Base-by-base conservation (phyloP, 2,888 invertebrate species). In the Achlya flavicornis region DNA sequence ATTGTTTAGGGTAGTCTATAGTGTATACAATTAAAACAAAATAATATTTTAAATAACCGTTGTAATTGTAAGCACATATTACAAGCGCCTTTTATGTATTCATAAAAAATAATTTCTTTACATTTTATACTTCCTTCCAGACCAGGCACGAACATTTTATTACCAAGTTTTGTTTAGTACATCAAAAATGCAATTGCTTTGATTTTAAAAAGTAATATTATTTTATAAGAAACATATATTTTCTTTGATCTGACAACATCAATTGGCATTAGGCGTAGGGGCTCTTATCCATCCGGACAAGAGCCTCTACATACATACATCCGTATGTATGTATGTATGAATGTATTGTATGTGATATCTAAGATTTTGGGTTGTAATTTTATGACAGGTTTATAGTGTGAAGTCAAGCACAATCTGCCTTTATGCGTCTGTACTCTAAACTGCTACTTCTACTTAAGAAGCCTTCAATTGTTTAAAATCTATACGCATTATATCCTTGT, bases 141-240 rank as follows among this genome's bases (percentile, higher is more conserved):
- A 53, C 16, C 53, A 53, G 53, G 53, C 61, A 35, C 58, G 57
- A 38, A 26, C 59, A 60, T 35, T 46, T 58, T 53, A 53, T 53
- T 53, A 53, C 53, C 53, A 53, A 53, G 53, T 53, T 53, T 48
- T 53, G 12, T 53, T n/a, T n/a, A 53, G 53, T 53, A 53, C 48
- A 19, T 53, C 53, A 19, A 46, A 46, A 46, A 19, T 19, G 19
- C 8, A 6, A 19, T 8, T 53, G 19, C 16, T 53, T 53, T 53
- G 53, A 53, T n/a, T 19, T 53, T 53, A 19, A 19, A 19, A 53
- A 19, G 53, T 19, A 53, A 53, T 8, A 19, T 53, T 53, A 19
- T 0, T 53, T n/a, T 53, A 10, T 10, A 10, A 53, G n/a, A 53
- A 53, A 10, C 53, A 53, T 53, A n/a, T 10, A 2, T 16, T 53